Base-by-base conservation (phyloP, 2,797 vertebrate genomes). In the Oceanodroma leucorhoa region DNA sequence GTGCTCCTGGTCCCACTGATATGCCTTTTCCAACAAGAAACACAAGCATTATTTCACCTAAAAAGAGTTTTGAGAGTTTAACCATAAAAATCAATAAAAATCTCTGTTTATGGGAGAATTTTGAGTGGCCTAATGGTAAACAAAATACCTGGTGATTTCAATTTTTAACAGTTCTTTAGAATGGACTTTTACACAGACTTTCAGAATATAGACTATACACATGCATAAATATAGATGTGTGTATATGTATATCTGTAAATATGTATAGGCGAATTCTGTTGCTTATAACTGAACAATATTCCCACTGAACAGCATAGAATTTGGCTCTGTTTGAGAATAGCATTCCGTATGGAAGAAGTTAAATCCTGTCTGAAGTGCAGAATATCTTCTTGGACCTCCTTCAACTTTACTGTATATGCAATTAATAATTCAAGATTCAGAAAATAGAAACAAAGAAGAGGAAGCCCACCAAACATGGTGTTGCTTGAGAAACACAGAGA, bases 401-500 rank as follows among this genome's bases (percentile, higher is more conserved):
- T 85, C 40, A 81, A 43, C 50, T 83, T 89, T 72, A 36, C 58
- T 87, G 46, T 64, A 61, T 54, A 83, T 38, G 32, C 57, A 94
- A 62, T 77, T 87, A 87, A 77, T 73, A 89, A 89, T 43, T 78
- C 23, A 86, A 83, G 76, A 80, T 48, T 72, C 87, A 91, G 72
- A 90, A 94, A 91, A 83, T 2, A 78, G 91, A 95, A 95, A 80
- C 38, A 77, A 91, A 89, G 82, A 90, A 85, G 32, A 88, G 65
- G 92, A 88, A 93, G 57, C n/a, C 79, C 51, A 89, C 40, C 61
- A 92, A 97, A 93, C 24, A 83, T 46, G 51, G 61, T 27, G 90
- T 86, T 96, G 38, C 72, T 85, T 69, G 65, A 88, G 69, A 91
- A 93, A 54, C 34, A 20, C 30, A 32, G 29, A 69, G 21, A 64